Conservation (phyloP, 2,113 vertebrate genomes). For the Mugil cephalus region DNA sequence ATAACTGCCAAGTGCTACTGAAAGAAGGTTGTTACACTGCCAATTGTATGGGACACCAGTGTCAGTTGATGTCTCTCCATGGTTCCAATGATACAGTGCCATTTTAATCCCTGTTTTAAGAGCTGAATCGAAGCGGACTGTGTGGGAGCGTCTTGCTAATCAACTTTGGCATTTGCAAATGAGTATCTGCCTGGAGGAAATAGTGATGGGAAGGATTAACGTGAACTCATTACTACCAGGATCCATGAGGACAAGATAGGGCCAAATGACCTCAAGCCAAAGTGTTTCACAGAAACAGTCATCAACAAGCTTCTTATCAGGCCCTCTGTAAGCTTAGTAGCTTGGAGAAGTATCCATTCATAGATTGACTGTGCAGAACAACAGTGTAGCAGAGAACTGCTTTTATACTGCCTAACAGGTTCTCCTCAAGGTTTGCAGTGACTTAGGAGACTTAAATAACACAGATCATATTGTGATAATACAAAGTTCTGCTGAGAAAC, state of each 20-base stretch:
- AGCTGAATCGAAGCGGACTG: conserved; percentile 15
- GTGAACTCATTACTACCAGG: conserved; percentile 43
- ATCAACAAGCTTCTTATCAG: conserved; percentile 16
- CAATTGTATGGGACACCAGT: conserved; percentile 21
- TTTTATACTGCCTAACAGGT: too few relatives aligned
- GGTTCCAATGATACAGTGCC: conserved; percentile 16
- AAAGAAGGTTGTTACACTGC: conserved; percentile 23
- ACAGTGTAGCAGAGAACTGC: too few relatives aligned
- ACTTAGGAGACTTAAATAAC: too few relatives aligned
- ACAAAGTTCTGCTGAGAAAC: too few relatives aligned
- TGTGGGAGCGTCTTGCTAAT: conserved; percentile 44
- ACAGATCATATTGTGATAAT: too few relatives aligned
- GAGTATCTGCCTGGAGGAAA: conserved; percentile 48
- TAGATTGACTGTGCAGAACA: too few relatives aligned
- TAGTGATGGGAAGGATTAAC: conserved; percentile 56
- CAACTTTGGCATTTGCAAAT: conserved; percentile 54
- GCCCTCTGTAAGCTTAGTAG: conserved; percentile 7
- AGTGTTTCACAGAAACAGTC: conserved; percentile 31
- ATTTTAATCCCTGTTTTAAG: conserved; percentile 24
- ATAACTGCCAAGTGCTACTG: conserved; percentile 28
- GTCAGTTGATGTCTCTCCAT: conserved; percentile 11
- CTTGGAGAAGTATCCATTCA: background rate
- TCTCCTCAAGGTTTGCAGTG: too few relatives aligned
- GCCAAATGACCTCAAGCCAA: conserved; percentile 43
- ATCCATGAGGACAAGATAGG: conserved; percentile 20